These are phyloP conservation scores for Sebastes diploproa DNA, from an alignment of 2,797 vertebrate species.

Conservation along the genomic window DNA sequence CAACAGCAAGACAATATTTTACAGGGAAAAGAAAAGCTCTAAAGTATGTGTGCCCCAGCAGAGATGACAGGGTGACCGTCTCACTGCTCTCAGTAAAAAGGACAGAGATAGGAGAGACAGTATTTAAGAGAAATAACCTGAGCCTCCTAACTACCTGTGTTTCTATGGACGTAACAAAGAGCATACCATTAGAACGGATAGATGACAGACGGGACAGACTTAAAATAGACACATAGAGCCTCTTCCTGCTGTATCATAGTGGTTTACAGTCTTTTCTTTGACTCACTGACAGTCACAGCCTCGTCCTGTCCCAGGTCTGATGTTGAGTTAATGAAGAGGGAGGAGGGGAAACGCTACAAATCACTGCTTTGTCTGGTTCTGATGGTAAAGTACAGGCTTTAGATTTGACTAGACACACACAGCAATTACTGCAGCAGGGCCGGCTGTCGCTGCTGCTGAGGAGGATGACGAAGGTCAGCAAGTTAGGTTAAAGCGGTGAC, in stretches of 20 bases:
- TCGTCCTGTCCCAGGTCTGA: slow-evolving; percentile 13
- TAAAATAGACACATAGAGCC: slow-evolving; percentile 33
- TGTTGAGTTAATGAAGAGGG: slow-evolving; percentile 53
- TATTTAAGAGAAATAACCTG: slow-evolving; percentile 58
- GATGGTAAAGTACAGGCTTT: slow-evolving; percentile 62
- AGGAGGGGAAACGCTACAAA: slow-evolving; percentile 50
- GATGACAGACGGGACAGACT: slow-evolving; percentile 60
- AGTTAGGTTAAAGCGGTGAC: neutral
- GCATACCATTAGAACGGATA: slow-evolving; percentile 60
- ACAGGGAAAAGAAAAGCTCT: slow-evolving; percentile 62
- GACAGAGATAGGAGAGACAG: slow-evolving; percentile 20
- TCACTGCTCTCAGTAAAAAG: slow-evolving; percentile 16
- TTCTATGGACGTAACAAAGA: slow-evolving; percentile 37
- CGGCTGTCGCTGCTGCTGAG: neutral
- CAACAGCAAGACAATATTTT: slow-evolving; percentile 29
- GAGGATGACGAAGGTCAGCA: neutral
- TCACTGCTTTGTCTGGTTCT: slow-evolving; percentile 60
- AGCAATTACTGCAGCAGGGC: slow-evolving; percentile 44
- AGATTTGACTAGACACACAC: slow-evolving; percentile 34
- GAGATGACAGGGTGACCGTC: slow-evolving; percentile 65
- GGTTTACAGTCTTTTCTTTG: slow-evolving; percentile 51
- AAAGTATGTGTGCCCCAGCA: slow-evolving; percentile 50
- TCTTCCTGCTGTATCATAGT: slow-evolving; percentile 43
- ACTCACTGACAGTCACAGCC: slow-evolving; percentile 46
- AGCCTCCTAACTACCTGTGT: slow-evolving; percentile 68